Evolutionary conservation across 2,888 invertebrate species (phyloP).

Genomic region (Microdon myrmicae): DNA sequence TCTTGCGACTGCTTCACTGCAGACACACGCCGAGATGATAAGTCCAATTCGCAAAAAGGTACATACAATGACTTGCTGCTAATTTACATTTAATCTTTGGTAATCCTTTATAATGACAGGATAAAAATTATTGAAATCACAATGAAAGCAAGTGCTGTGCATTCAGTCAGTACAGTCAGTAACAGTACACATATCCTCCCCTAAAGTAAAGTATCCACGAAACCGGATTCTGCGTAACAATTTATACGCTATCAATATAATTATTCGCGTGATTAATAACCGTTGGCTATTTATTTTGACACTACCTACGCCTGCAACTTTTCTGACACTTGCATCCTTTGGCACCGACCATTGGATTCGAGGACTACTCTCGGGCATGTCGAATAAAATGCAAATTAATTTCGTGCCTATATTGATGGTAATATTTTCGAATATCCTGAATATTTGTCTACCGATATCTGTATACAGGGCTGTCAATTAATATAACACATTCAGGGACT

Average conservation of each 20-base stretch:
- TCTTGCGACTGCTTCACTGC: no score
- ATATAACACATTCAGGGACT: no score
- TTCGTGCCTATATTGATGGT: conserved; percentile 22
- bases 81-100: conserved; percentile 36
- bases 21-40: no score
- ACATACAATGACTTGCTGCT: no score
- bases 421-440: conserved; percentile 32
- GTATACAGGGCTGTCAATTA: conserved; percentile 18
- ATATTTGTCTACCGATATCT: conserved; percentile 17
- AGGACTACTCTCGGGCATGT: conserved; percentile 4
- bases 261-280: conserved; percentile 35
- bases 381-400: conserved; percentile 43
- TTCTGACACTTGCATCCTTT: neutral
- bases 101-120: conserved; percentile 29
- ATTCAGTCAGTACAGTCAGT: conserved; percentile 1
- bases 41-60: no score
- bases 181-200: conserved; percentile 8
- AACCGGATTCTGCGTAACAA: conserved; percentile 19
- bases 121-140: conserved; percentile 29
- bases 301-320: neutral
- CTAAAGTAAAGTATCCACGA: no score
- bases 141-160: conserved; percentile 10
- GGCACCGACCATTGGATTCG: conserved; percentile 4
- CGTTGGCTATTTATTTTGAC: conserved; percentile 23
- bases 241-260: conserved; percentile 46